Conservation (phyloP, 2,888 invertebrate genomes). For the Ophion obscuratus region DNA sequence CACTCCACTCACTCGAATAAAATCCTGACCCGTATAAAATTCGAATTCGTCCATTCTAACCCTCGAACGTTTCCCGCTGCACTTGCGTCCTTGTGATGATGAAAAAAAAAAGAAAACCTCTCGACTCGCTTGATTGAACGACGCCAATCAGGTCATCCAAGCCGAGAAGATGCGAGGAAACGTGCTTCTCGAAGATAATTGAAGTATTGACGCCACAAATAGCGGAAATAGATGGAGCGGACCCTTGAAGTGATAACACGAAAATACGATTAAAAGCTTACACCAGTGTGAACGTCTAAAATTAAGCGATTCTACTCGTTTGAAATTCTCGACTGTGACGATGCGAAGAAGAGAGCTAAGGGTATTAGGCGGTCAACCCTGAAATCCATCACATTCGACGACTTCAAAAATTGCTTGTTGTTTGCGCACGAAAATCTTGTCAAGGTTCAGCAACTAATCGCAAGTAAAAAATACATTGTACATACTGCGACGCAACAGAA, state of each 20-base stretch:
- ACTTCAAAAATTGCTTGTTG: not conserved
- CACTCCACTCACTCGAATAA: conserved; percentile 31
- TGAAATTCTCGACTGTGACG: no score
- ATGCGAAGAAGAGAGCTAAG: no score
- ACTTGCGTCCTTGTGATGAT: not conserved
- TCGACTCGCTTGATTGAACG: conserved; percentile 52
- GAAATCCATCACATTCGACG: no score
- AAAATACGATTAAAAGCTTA: conserved; percentile 69
- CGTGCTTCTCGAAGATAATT: conserved; percentile 5
- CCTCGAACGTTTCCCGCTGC: not conserved
- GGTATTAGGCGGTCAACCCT: no score
- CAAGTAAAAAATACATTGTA: no score
- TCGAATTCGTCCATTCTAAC: conserved; percentile 13
- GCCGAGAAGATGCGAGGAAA: conserved; percentile 28
- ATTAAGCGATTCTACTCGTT: no score
- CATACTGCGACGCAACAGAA: no score
- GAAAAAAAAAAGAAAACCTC: conserved; percentile 1
- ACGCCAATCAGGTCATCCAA: conserved; percentile 10
- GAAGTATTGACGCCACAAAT: conserved; percentile 8
- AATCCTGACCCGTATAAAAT: conserved; percentile 39
- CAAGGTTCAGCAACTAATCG: no score
- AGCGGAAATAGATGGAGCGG: conserved; percentile 2
- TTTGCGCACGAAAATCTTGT: no score
- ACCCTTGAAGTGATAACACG: conserved; percentile 60
- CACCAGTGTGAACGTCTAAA: no score